Conservation (phyloP, 2,797 vertebrate species). For the Atherinosoma microstoma region DNA sequence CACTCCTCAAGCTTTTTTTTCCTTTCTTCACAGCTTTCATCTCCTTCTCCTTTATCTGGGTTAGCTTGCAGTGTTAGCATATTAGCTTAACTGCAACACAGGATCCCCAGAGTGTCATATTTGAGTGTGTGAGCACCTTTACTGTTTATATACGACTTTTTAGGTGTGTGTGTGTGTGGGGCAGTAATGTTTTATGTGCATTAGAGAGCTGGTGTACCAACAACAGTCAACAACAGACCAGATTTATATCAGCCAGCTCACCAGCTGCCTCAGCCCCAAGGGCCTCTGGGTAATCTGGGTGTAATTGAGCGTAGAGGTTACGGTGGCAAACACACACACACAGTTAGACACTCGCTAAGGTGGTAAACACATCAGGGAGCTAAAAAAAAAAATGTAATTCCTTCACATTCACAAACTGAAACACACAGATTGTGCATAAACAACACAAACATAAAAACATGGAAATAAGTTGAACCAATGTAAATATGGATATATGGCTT, state of each 20-base stretch:
- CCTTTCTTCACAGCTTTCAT: background rate
- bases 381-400: background rate
- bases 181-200: constrained; percentile 56
- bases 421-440: no score
- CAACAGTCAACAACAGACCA: constrained; percentile 63
- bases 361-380: constrained; percentile 36
- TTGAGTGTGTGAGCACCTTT: background rate
- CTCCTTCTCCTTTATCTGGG: constrained; percentile 8
- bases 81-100: constrained; percentile 39
- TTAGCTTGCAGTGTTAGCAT: constrained; percentile 49
- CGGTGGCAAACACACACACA: constrained; percentile 34
- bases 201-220: constrained; percentile 61
- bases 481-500: no score
- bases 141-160: background rate
- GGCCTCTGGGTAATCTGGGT: constrained; percentile 79
- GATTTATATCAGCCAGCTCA: constrained; percentile 72
- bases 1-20: background rate
- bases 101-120: constrained; percentile 13
- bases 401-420: background rate
- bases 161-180: background rate
- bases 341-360: constrained; percentile 6
- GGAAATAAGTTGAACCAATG: no score
- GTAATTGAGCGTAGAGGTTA: constrained; percentile 79
- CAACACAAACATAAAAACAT: no score
- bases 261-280: constrained; percentile 65